Evolutionary conservation across 2,888 invertebrate species (phyloP).

Genomic region (Torymus aiolomorphi): DNA sequence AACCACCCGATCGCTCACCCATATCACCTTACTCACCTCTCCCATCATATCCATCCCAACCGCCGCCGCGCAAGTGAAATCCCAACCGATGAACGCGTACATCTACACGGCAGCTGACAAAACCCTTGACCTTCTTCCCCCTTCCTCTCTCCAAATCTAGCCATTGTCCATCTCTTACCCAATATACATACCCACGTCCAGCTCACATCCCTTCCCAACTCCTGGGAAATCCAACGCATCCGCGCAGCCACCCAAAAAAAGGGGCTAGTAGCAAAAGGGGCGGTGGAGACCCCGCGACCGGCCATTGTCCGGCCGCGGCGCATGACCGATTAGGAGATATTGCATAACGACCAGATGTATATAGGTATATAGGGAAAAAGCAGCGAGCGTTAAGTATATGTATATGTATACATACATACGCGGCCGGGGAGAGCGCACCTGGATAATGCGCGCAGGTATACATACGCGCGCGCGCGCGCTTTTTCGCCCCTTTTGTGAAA

Average conservation of each 20-base stretch:
- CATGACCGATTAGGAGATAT: slow-evolving; percentile 46
- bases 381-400: not conserved
- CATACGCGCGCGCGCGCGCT: too few species aligned
- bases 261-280: not conserved
- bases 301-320: not conserved
- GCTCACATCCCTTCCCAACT: not conserved
- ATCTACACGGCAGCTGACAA: slow-evolving; percentile 65
- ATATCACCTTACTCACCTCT: too few species aligned
- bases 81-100: not conserved
- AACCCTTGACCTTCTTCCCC: slow-evolving; percentile 67
- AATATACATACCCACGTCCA: slow-evolving; percentile 11
- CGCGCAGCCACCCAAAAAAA: not conserved
- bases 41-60: too few species aligned
- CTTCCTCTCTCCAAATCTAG: slow-evolving; percentile 11
- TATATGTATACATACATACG: not conserved
- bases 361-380: not conserved
- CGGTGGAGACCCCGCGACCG: not conserved
- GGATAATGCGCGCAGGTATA: slow-evolving; percentile 40
- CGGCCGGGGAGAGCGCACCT: slow-evolving; percentile 42
- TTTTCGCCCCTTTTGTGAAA: slow-evolving; percentile 18
- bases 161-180: slow-evolving; percentile 32
- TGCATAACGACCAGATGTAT: slow-evolving; percentile 32
- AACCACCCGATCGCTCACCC: too few species aligned
- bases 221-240: slow-evolving; percentile 24
- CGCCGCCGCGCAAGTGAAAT: not conserved